phyloP scores from a whole-genome alignment of 1,140 invertebrate species.

The Cotesia chilonis region DNA sequence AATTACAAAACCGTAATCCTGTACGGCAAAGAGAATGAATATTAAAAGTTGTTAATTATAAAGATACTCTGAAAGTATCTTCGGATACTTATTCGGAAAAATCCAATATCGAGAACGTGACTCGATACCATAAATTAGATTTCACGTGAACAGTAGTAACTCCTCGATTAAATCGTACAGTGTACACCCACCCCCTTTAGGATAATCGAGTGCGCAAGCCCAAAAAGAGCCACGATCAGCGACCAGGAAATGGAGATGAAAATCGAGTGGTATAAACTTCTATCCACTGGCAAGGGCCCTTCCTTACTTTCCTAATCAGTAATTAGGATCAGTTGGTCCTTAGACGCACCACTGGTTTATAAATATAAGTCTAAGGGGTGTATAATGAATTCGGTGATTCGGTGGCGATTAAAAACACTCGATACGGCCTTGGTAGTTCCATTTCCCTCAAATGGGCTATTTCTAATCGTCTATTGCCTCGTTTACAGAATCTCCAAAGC shows the following conservation, averaged over 20 bases:
- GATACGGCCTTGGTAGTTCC: background rate
- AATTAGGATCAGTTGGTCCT: slow-evolving; percentile 51
- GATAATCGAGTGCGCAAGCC: slow-evolving; percentile 20
- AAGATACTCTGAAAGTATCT: no score
- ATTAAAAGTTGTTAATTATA: no score
- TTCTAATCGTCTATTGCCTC: slow-evolving; percentile 1
- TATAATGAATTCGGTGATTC: slow-evolving; percentile 27
- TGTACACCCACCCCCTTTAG: slow-evolving; percentile 19
- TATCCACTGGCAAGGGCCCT: slow-evolving; percentile 35
- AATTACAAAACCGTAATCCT: no score
- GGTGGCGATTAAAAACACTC: slow-evolving; percentile 18
- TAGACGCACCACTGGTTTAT: slow-evolving; percentile 26
- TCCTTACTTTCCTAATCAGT: slow-evolving; percentile 46
- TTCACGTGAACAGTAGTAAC: slow-evolving; percentile 38
- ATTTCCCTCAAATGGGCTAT: background rate
- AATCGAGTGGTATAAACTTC: background rate
- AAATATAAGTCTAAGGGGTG: background rate
- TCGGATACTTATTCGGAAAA: no score
- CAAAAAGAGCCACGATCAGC: background rate
- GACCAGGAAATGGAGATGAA: background rate
- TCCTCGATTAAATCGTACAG: slow-evolving; percentile 34
- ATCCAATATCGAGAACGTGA: slow-evolving; percentile 26
- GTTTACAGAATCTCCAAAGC: slow-evolving; percentile 11
- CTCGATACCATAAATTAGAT: slow-evolving; percentile 35
- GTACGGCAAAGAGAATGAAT: no score